Evolutionary conservation across 2,797 vertebrate species (phyloP).

Genomic region (Coendou prehensilis): DNA sequence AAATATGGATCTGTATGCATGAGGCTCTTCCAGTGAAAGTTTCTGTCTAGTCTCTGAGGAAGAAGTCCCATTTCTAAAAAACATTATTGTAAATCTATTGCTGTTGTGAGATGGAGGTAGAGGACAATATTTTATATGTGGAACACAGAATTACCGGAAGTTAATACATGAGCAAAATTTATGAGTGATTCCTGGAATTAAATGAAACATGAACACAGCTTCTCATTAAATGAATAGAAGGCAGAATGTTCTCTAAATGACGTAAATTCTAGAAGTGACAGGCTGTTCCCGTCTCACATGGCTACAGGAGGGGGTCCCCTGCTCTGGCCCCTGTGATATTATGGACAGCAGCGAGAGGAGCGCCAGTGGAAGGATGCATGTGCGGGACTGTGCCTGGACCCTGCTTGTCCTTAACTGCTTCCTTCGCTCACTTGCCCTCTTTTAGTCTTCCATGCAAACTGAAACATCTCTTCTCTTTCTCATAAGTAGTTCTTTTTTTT

Average conservation of each 20-base stretch:
- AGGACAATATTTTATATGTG: slow-evolving; percentile 62
- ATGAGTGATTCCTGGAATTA: slow-evolving; percentile 69
- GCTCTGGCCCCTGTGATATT: neutral
- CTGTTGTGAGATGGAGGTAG: slow-evolving; percentile 37
- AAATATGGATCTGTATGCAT: neutral
- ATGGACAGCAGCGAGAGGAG: neutral
- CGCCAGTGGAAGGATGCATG: neutral
- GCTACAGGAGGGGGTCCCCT: neutral
- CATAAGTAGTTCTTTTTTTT: neutral
- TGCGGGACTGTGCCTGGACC: neutral
- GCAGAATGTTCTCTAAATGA: slow-evolving; percentile 37
- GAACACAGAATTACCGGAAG: slow-evolving; percentile 56
- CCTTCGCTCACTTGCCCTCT: neutral
- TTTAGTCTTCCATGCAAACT: neutral
- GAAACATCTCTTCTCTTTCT: neutral
- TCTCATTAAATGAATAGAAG: slow-evolving; percentile 28
- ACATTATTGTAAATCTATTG: slow-evolving; percentile 58
- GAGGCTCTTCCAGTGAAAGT: neutral
- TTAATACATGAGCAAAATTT: slow-evolving; percentile 40
- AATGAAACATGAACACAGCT: neutral
- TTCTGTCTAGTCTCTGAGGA: slow-evolving; percentile 47
- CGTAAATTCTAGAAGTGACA: neutral
- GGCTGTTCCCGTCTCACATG: neutral
- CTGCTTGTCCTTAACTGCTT: neutral
- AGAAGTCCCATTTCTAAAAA: slow-evolving; percentile 79